These are phyloP conservation scores for Nebria salina DNA, from an alignment of 2,888 invertebrate genomes.

Conservation along the genomic window DNA sequence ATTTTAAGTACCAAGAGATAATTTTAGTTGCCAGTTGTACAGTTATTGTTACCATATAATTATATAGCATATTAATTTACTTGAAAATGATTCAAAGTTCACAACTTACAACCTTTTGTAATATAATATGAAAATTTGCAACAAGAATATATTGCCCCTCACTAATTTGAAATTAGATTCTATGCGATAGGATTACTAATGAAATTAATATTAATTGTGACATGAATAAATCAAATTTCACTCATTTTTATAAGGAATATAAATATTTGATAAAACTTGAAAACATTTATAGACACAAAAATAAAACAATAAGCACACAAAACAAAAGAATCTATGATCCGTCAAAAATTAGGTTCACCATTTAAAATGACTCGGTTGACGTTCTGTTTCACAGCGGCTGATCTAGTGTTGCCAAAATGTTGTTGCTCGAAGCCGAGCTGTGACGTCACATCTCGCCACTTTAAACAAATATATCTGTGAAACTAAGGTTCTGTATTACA, in stretches of 20 bases:
- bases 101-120: neutral
- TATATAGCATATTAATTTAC: neutral
- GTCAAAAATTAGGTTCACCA: neutral
- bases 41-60: neutral
- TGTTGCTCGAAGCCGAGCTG: conserved; percentile 1
- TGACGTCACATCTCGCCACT: conserved; percentile 1
- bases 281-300: neutral
- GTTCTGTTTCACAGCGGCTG: neutral
- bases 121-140: neutral
- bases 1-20: neutral
- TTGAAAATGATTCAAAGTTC: neutral
- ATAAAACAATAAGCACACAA: neutral
- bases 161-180: neutral
- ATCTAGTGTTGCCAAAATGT: conserved; percentile 1
- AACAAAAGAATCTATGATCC: neutral
- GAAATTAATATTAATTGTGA: no score
- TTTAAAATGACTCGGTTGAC: neutral
- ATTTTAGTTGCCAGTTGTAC: neutral
- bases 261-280: neutral
- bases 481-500: neutral
- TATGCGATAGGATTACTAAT: neutral
- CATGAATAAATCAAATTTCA: no score
- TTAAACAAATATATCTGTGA: conserved; percentile 1
- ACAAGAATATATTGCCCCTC: neutral
- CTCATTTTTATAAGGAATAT: neutral